These are phyloP conservation scores for Papilio helenus DNA, from an alignment of 1,140 invertebrate genomes.

Conservation along the genomic window DNA sequence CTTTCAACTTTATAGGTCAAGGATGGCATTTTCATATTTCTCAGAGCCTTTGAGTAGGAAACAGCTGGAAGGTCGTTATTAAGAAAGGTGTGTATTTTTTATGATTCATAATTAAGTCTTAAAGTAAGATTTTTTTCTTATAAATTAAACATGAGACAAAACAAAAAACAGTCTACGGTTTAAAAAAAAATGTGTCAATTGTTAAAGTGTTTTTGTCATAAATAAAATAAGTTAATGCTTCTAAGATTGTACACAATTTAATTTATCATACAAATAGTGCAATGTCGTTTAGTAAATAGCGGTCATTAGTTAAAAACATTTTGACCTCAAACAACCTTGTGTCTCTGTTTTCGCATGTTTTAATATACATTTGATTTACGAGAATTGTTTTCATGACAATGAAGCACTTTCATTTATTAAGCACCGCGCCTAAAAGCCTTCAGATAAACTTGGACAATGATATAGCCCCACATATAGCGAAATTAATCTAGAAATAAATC, in stretches of 20 bases:
- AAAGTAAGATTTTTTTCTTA: neutral
- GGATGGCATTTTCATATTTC: slow-evolving; percentile 16
- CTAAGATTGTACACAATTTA: neutral
- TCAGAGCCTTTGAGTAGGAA: neutral
- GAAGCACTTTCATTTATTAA: slow-evolving; percentile 35
- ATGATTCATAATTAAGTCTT: neutral
- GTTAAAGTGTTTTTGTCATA: too few relatives aligned
- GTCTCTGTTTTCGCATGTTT: slow-evolving; percentile 6
- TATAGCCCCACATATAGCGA: neutral
- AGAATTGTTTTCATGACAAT: slow-evolving; percentile 16
- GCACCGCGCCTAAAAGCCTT: slow-evolving; percentile 25
- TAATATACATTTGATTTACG: slow-evolving; percentile 33
- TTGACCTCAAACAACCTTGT: slow-evolving; percentile 15
- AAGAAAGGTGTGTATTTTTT: neutral
- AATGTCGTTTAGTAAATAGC: neutral
- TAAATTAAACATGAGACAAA: neutral
- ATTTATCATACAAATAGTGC: neutral
- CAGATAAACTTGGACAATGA: slow-evolving; percentile 11
- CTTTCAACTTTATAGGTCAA: slow-evolving; percentile 9
- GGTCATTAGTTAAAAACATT: neutral
- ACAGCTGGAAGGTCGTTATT: neutral
- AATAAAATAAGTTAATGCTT: neutral
- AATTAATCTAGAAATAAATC: neutral
- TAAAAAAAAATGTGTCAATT: neutral
- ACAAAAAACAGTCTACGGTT: neutral